These are phyloP conservation scores for Geodia barretti DNA, from an alignment of 37 sponge, comb jelly and placozoan genomes.

Conservation along the genomic window DNA sequence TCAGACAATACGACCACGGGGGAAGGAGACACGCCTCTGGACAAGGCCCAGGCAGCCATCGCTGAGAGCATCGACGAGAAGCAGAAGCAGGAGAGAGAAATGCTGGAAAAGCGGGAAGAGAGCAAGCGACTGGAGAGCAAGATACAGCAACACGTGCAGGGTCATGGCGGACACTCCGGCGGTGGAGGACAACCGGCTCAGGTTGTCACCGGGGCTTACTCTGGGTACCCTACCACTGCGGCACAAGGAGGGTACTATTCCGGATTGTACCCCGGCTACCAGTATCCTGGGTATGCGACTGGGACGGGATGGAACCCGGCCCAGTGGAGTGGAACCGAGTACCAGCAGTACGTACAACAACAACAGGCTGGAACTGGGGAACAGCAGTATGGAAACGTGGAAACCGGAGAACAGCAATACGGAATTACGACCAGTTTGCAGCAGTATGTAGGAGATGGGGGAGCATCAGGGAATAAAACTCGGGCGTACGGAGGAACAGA, in stretches of 20 bases:
- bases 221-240: not conserved
- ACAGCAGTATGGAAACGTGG: not conserved
- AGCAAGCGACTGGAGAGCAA: not conserved
- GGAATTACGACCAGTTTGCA: not conserved
- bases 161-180: not conserved
- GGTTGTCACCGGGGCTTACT: no score
- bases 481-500: no score
- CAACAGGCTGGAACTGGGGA: no score
- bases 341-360: no score
- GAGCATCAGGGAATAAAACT: not conserved
- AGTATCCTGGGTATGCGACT: no score
- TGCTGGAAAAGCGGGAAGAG: constrained; percentile 1
- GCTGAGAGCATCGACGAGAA: not conserved
- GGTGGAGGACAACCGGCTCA: not conserved
- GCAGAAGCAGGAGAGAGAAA: constrained; percentile 12
- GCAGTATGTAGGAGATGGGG: not conserved
- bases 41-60: not conserved
- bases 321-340: not conserved
- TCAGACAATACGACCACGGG: not conserved
- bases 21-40: not conserved
- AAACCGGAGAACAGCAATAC: not conserved
- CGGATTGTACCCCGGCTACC: not conserved
- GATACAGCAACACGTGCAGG: not conserved
- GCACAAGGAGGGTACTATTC: no score
- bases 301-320: no score